Base-by-base conservation (phyloP, 2,113 vertebrate genomes). In the Anguilla japonica region DNA sequence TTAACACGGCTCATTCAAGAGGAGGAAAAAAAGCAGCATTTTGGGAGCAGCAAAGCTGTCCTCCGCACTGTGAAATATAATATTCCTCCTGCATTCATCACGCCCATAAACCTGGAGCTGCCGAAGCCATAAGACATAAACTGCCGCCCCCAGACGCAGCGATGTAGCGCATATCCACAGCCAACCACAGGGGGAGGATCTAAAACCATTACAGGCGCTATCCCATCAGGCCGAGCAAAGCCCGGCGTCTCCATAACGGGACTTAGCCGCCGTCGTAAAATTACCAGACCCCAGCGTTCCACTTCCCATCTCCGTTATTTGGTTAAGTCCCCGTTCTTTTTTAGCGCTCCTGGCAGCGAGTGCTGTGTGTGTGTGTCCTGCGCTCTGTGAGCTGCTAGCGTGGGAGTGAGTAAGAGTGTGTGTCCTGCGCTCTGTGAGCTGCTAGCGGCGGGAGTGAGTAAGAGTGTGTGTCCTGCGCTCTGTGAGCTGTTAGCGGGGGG, bases 131-230 rank as follows among this genome's bases (percentile, higher is more conserved):
- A 34, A 41, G 15, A 79, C 43, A 39, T 79, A 26, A 79, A 18
- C 79, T 26, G n/a, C 18, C 40, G 11, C 9, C 34, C 26, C 84
- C 8, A 56, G 60, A 79, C 67, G 34, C 43, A 50, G 79, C 9
- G 40, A 71, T 50, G 15, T 13, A 26, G 41, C 41, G 22, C 40
- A 80, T 87, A 6, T 80, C 41, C 53, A 43, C 79, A 56, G 41
- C 56, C 11, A 63, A 83, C 41, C 82, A 46, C 83, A n/a, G 20
- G 40, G 82, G 67, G 71, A 78, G 34, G 78, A 50, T 84, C 82
- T n/a, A 34, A 43, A 43, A 20, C 83, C 60, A 84, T 67, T 67
- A 83, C 53, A 15, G 53, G 63, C 20, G 79, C 46, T 71, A 81
- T 20, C 13, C 26, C 79, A 46, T 81, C 41, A 79, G 46, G n/a